Conservation (phyloP, 92 coral and sea anemone genomes). For the Pocillopora grandis region DNA sequence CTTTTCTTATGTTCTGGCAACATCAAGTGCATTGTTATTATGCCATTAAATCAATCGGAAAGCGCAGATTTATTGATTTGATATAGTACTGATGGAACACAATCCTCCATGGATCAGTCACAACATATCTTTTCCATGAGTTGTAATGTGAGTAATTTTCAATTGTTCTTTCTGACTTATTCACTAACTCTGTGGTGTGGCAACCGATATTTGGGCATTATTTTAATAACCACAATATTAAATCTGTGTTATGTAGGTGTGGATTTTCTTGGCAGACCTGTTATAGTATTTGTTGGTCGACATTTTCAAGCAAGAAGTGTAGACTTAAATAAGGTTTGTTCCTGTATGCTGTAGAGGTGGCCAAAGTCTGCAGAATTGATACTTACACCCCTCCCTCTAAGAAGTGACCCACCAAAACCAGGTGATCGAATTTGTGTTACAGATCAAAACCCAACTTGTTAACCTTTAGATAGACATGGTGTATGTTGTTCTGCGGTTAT, state of each 20-base stretch:
- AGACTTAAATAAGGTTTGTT: slow-evolving; percentile 80
- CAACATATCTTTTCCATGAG: no score
- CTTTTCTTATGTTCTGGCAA: no score
- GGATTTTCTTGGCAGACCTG: slow-evolving; percentile 95
- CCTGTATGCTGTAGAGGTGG: neutral
- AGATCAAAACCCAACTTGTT: neutral
- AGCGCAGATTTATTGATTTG: no score
- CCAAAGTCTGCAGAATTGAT: neutral
- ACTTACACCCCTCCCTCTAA: neutral
- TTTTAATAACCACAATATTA: neutral
- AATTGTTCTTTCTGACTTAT: no score
- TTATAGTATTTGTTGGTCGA: slow-evolving; percentile 86
- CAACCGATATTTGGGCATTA: no score
- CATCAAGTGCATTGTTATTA: no score
- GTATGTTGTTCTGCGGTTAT: neutral
- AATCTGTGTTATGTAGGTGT: slow-evolving; percentile 62
- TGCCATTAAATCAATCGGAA: no score
- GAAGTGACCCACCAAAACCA: neutral
- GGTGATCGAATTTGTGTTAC: no score
- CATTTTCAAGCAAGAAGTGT: slow-evolving; percentile 74
- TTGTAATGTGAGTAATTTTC: no score
- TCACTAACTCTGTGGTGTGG: no score
- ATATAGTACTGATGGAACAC: no score
- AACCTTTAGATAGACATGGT: neutral
- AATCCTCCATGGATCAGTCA: no score